Evolutionary conservation across 1,140 invertebrate genomes (phyloP), one percentile per base, ranked within the genome.

Genomic region (Drosophila tsacasi): DNA sequence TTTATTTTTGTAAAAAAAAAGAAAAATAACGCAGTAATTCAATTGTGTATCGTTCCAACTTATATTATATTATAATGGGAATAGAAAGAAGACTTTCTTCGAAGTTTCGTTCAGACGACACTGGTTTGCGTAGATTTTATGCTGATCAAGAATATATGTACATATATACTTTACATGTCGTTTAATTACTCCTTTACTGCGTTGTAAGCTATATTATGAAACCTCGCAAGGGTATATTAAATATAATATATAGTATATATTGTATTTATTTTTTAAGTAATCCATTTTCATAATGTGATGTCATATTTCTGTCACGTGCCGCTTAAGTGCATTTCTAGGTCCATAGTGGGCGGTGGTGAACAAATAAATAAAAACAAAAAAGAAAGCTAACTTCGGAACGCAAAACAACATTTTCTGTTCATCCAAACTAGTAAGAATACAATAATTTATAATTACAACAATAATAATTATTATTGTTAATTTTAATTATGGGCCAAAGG

Each of bases 281-380:
- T 19, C 27, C 17, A 32, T 13, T 42, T 65, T 65, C n/a, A 27
- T 32, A 32, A 27, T 32, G 12, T 19, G 19, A 21, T 42, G 25
- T 25, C 25, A 15, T 23, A 32, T 35, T 12, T 47, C 21, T n/a
- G 75, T 39, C 81, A 83, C 81, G 81, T 83, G 81, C 46, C 76
- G 39, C 37, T 72, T 86, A 86, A 86, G 83, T 86, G 83, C 71
- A 61, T 71, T 86, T 79, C 23, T 58, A 39, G 50, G 67, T 85
- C 57, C 35, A 40, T 64, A 55, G 37, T 25, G n/a, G 25, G 44
- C 27, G 37, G 32, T 46, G 50, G 49, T 80, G 46, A 58, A 52
- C 61, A 68, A 57, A 77, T 32, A 68, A 40, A 12, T 66, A 47
- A 21, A 42, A n/a, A 9, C 10, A 12, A 44, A 9, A 42, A 19